phyloP scores from a whole-genome alignment of 1,140 invertebrate genomes.

The Drosophila aff. region DNA sequence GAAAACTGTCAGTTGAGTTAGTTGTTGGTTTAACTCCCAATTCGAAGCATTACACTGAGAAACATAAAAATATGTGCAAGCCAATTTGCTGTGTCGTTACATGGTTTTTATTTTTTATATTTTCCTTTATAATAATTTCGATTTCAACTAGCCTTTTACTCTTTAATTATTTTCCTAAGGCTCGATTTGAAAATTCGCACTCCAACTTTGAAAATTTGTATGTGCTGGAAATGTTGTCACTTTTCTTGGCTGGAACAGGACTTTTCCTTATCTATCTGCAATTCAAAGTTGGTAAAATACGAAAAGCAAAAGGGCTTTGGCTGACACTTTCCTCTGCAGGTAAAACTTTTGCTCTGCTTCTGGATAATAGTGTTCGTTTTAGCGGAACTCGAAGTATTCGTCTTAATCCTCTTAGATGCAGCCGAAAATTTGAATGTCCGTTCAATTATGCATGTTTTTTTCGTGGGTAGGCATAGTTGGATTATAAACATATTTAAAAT shows the following conservation, averaged over 20 bases:
- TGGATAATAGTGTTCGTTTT: conserved; percentile 8
- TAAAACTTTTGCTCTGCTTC: conserved; percentile 1
- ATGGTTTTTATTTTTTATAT: background rate
- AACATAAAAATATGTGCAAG: conserved; percentile 1
- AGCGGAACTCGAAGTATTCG: background rate
- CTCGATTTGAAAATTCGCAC: rapidly evolving
- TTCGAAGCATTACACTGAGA: background rate
- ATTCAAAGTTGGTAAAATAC: conserved; percentile 13
- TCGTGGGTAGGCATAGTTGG: background rate
- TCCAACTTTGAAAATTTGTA: background rate
- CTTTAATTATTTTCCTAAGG: background rate
- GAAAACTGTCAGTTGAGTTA: background rate
- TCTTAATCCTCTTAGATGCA: background rate
- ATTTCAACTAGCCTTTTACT: background rate
- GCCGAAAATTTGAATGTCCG: background rate
- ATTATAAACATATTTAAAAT: too few species aligned
- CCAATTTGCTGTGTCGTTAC: background rate
- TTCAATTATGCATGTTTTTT: background rate
- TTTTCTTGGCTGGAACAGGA: background rate
- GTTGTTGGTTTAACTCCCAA: background rate
- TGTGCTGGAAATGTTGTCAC: background rate
- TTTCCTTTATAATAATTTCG: rapidly evolving
- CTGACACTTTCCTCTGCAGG: background rate
- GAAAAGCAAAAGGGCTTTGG: background rate
- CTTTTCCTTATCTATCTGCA: conserved; percentile 2